Base-by-base conservation (phyloP, 2,888 invertebrate genomes). In the Eustalomyia histrio region DNA sequence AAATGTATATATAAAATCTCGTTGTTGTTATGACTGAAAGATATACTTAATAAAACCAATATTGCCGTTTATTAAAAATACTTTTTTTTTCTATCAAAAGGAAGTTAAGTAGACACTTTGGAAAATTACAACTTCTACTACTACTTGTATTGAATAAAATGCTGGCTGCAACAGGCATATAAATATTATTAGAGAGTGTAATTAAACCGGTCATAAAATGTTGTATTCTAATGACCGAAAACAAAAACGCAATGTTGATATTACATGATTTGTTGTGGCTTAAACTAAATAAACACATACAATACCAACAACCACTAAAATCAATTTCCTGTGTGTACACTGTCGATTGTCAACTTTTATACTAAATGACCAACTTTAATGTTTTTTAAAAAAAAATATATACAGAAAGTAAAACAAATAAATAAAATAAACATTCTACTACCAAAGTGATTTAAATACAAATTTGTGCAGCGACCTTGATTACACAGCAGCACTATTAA, bases 381-480 rank as follows among this genome's bases (percentile, higher is more conserved):
- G 74, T 21, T 24, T 29, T 8, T 69, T 43, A 43, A 3, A 52
- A 55, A 43, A 3, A 52, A 55, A 55, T 21, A 55, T n/a, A 29
- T 18, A 6, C 12, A 17, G 21, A 65, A 14, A 57, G 29, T 6
- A 29, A 29, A 57, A 2, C 18, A 58, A 47, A 24, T 8, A 76
- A 69, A 29, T 50, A 67, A 18, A 80, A 69, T 39, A 60, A 61
- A 47, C 14, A 35, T 47, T 60, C 29, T 12, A 18, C 24, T 43
- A 24, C 14, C 14, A 57, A 78, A 78, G 78, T 78, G 81, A 81
- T 81, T 81, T 78, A 78, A 81, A 78, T 78, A 81, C 81, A 78
- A 81, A 81, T 81, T 81, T 81, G 78, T 75, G 74, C 61, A 78
- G 60, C 78, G 78, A 81, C 81, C 81, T 81, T 78, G 78, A 78